Conservation (phyloP, 2,888 invertebrate genomes). For the Limnephilus marmoratus region DNA sequence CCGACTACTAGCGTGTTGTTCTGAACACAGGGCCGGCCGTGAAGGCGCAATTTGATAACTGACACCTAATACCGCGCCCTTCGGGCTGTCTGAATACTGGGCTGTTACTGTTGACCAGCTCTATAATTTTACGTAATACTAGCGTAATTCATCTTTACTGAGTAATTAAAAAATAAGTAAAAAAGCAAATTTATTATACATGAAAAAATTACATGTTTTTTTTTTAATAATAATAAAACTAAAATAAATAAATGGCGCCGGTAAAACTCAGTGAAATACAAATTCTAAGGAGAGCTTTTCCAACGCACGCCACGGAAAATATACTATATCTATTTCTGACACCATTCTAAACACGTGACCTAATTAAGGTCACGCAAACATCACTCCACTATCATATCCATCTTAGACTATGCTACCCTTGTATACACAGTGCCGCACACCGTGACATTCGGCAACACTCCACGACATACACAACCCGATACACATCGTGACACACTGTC, state of each 20-base stretch:
- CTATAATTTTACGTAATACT: too few relatives aligned
- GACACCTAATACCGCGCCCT: too few relatives aligned
- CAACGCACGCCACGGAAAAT: conserved; percentile 17
- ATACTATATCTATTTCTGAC: conserved; percentile 19
- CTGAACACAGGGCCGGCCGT: too few relatives aligned
- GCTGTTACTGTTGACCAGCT: background rate
- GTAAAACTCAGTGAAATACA: background rate
- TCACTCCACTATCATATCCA: conserved; percentile 13
- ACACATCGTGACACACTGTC: background rate
- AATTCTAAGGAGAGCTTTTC: background rate
- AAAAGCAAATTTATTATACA: background rate
- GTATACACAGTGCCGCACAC: background rate
- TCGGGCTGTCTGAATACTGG: too few relatives aligned
- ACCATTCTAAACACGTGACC: conserved; percentile 23
- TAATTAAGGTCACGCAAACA: conserved; percentile 27
- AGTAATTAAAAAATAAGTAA: background rate
- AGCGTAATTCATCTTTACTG: too few relatives aligned
- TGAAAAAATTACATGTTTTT: too few relatives aligned
- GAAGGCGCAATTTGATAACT: too few relatives aligned
- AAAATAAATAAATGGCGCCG: background rate
- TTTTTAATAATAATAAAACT: too few relatives aligned
- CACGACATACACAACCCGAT: background rate
- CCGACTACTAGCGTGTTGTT: background rate
- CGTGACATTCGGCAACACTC: background rate
- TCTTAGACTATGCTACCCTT: conserved; percentile 5